These are phyloP conservation scores for Penaeus indicus DNA, from an alignment of 1,140 invertebrate species.

Conservation along the genomic window DNA sequence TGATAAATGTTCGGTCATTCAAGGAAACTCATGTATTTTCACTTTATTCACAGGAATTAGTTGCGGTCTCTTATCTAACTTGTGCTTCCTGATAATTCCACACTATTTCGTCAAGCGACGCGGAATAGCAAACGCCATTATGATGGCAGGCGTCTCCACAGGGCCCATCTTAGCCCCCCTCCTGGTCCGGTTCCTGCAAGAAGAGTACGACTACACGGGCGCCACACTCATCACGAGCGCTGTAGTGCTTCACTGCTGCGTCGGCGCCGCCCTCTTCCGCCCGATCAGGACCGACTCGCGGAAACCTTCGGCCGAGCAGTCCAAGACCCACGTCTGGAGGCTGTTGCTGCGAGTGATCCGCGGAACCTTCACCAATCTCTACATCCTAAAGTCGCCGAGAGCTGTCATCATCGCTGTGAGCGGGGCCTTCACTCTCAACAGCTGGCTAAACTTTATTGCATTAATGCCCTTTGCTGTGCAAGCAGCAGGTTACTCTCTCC, in stretches of 20 bases:
- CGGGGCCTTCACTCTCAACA: background rate
- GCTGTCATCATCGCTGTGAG: constrained; percentile 13
- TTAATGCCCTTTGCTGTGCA: constrained; percentile 52
- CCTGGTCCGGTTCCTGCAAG: constrained; percentile 36
- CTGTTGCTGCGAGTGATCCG: background rate
- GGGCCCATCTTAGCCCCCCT: constrained; percentile 25
- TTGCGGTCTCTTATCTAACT: constrained; percentile 60
- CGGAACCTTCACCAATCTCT: background rate
- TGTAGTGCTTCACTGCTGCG: constrained; percentile 82
- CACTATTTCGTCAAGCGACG: constrained; percentile 39
- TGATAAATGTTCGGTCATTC: background rate
- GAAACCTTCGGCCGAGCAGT: background rate
- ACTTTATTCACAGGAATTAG: constrained; percentile 32
- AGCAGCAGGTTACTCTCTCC: background rate
- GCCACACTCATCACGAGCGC: constrained; percentile 71
- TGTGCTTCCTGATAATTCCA: constrained; percentile 39
- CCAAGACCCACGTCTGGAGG: background rate
- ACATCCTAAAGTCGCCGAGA: background rate
- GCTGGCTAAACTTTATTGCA: constrained; percentile 32
- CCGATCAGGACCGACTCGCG: constrained; percentile 13
- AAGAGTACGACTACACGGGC: constrained; percentile 28
- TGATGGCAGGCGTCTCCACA: constrained; percentile 36
- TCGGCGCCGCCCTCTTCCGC: constrained; percentile 34
- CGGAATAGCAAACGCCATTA: constrained; percentile 58
- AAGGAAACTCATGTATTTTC: constrained; percentile 61